These are phyloP conservation scores for Haliclona indistincta DNA, from an alignment of 37 sponge, comb jelly and placozoan species.

Conservation along the genomic window DNA sequence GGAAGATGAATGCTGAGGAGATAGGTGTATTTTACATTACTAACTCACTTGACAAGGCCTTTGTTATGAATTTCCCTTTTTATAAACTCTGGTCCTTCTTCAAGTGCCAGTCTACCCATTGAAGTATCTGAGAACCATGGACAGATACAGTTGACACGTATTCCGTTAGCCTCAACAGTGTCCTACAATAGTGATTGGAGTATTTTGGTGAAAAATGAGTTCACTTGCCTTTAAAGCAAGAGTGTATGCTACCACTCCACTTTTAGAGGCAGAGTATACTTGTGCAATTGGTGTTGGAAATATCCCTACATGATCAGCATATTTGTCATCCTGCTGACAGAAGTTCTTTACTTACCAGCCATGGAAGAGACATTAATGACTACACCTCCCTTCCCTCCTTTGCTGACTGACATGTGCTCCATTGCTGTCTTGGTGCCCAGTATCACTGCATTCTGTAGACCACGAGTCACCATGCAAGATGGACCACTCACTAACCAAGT, in stretches of 20 bases:
- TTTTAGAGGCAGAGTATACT: slow-evolving; percentile 40
- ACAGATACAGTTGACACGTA: slow-evolving; percentile 47
- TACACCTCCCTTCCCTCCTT: slow-evolving; percentile 50
- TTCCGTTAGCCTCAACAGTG: background rate
- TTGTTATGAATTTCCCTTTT: background rate
- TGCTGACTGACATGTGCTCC: slow-evolving; percentile 56
- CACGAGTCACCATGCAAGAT: background rate
- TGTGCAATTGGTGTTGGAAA: slow-evolving; percentile 1
- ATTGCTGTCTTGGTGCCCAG: slow-evolving; percentile 55
- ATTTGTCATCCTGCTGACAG: background rate
- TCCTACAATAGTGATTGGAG: background rate
- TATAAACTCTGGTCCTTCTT: background rate
- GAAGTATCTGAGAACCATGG: slow-evolving; percentile 32
- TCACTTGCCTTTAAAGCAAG: slow-evolving; percentile 1
- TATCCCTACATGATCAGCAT: slow-evolving; percentile 10
- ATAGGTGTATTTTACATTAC: too few relatives aligned
- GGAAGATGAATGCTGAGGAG: background rate
- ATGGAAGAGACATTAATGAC: slow-evolving; percentile 79
- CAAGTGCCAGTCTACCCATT: background rate
- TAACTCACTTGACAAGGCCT: too few relatives aligned
- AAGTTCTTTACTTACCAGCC: slow-evolving; percentile 61
- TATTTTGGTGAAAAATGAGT: too few relatives aligned
- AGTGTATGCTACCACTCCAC: slow-evolving; percentile 37
- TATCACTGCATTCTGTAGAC: slow-evolving; percentile 55
- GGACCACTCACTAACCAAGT: slow-evolving; percentile 51